These are phyloP conservation scores for Diploscapter pachys DNA, from an alignment of 1,140 invertebrate genomes.

Conservation along the genomic window DNA sequence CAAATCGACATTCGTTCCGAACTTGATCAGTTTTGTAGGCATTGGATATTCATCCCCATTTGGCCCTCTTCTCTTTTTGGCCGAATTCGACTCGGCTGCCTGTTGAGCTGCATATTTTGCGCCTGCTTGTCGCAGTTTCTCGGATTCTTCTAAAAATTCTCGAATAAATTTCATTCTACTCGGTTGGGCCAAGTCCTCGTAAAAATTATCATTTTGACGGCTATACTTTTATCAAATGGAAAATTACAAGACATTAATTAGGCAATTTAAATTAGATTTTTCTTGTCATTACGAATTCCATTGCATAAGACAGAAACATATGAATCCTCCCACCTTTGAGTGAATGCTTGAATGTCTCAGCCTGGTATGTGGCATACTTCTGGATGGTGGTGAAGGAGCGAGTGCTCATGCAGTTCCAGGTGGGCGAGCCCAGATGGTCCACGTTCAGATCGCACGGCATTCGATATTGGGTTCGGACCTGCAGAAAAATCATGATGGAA, in stretches of 20 bases:
- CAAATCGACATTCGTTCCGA: conserved; percentile 98
- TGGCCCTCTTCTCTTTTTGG: conserved; percentile 8
- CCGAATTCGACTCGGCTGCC: conserved; percentile 9
- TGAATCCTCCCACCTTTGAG: conserved; percentile 64
- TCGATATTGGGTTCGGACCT: conserved; percentile 46
- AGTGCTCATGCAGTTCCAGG: conserved; percentile 92
- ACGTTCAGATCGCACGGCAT: conserved; percentile 74
- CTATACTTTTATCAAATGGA: too few species aligned
- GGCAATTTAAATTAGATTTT: neutral
- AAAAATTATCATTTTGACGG: too few species aligned
- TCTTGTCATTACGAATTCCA: too few species aligned
- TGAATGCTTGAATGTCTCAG: conserved; percentile 92
- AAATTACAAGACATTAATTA: neutral
- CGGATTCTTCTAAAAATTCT: conserved; percentile 39
- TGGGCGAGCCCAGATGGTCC: conserved; percentile 74
- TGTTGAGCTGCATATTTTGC: conserved; percentile 24
- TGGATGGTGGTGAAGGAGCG: conserved; percentile 89
- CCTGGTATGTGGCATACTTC: conserved; percentile 97
- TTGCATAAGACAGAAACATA: too few species aligned
- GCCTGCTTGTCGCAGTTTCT: conserved; percentile 44
- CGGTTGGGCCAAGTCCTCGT: too few species aligned
- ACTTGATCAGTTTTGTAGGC: conserved; percentile 66
- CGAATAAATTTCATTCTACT: too few species aligned
- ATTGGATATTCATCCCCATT: conserved; percentile 12
- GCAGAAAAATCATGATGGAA: neutral